Evolutionary conservation across 2,797 vertebrate genomes (phyloP).

Genomic region (Pogonophryne albipinna): DNA sequence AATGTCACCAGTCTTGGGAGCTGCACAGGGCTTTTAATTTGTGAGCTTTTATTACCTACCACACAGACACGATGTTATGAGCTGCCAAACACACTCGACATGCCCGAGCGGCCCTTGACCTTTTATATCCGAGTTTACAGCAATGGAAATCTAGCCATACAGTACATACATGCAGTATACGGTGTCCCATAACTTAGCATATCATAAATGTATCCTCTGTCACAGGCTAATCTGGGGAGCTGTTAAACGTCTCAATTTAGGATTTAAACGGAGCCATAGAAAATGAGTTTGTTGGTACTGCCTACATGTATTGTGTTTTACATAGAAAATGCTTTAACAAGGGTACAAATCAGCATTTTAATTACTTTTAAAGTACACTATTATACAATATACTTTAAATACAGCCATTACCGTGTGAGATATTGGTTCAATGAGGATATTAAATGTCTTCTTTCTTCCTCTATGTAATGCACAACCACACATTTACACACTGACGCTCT

Average conservation of each 20-base stretch:
- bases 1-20: constrained; percentile 75
- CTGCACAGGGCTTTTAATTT: constrained; percentile 75
- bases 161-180: constrained; percentile 35
- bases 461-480: constrained; percentile 8
- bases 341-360: not conserved
- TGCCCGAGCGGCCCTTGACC: constrained; percentile 77
- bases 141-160: constrained; percentile 41
- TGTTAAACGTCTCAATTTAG: constrained; percentile 74
- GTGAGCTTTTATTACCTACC: constrained; percentile 78
- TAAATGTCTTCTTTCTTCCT: constrained; percentile 1
- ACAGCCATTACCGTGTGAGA: not conserved
- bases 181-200: constrained; percentile 57
- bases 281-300: constrained; percentile 18
- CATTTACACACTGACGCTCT: constrained; percentile 19
- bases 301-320: not conserved
- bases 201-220: constrained; percentile 67
- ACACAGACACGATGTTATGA: constrained; percentile 69
- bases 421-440: constrained; percentile 8
- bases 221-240: constrained; percentile 51
- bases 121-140: constrained; percentile 75
- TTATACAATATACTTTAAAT: not conserved
- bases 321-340: not conserved
- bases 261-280: constrained; percentile 56
- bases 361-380: not conserved
- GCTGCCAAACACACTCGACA: constrained; percentile 75